Conservation (phyloP, 1,140 invertebrate genomes). For the Drosophila equinoxialis region DNA sequence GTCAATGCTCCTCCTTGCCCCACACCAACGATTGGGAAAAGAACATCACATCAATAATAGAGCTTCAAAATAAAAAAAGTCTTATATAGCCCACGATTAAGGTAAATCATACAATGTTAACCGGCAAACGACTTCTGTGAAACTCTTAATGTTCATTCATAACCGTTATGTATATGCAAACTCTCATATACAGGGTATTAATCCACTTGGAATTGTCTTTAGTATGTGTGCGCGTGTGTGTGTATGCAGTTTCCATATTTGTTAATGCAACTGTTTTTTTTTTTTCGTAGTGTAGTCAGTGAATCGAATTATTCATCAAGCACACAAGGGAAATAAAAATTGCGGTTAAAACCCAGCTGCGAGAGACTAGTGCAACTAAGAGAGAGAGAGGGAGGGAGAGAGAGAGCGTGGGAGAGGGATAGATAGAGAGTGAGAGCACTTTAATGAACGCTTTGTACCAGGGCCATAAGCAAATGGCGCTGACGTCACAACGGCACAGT, state of each 20-base stretch:
- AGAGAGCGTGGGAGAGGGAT: background rate
- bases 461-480: constrained; percentile 61
- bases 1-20: constrained; percentile 44
- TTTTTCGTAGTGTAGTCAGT: constrained; percentile 55
- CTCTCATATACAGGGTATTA: background rate
- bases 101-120: too few relatives aligned
- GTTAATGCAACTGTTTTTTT: constrained; percentile 46
- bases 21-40: constrained; percentile 18
- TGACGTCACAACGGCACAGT: constrained; percentile 71
- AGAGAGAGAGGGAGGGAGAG: constrained; percentile 4
- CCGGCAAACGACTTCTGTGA: too few relatives aligned
- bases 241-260: constrained; percentile 43
- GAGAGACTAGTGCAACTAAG: constrained; percentile 8
- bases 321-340: constrained; percentile 47
- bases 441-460: constrained; percentile 58
- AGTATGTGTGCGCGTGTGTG: constrained; percentile 16
- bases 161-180: background rate
- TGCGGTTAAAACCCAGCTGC: constrained; percentile 70
- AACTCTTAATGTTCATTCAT: too few relatives aligned
- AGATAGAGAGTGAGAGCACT: constrained; percentile 26
- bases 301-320: constrained; percentile 79
- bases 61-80: background rate
- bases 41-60: background rate
- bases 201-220: background rate
- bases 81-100: too few relatives aligned